Evolutionary conservation across 2,888 invertebrate species (phyloP).

Genomic region (Brassicogethes aeneus): DNA sequence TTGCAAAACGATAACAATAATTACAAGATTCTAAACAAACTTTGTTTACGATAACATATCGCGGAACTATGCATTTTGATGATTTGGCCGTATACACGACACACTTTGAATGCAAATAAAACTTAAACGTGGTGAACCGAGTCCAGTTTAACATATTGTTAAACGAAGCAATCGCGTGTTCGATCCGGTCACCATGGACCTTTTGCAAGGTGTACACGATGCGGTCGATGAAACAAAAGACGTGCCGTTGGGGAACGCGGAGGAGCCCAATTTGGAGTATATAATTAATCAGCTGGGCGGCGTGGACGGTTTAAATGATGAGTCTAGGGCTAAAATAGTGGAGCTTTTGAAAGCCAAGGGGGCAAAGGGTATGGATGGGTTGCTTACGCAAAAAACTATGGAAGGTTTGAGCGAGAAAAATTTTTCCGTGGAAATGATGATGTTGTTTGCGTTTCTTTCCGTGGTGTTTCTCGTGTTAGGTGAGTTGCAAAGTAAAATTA

Average conservation of each 20-base stretch:
- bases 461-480: constrained; percentile 15
- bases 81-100: not conserved
- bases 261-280: constrained; percentile 12
- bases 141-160: not conserved
- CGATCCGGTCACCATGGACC: constrained; percentile 15
- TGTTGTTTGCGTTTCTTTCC: constrained; percentile 11
- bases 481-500: constrained; percentile 10
- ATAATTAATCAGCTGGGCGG: too few species aligned
- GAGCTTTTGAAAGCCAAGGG: not conserved
- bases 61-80: not conserved
- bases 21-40: too few species aligned
- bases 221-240: constrained; percentile 15
- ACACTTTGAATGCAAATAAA: not conserved
- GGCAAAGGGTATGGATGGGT: not conserved
- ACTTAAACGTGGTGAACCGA: not conserved
- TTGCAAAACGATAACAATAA: too few species aligned
- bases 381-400: too few species aligned
- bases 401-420: not conserved
- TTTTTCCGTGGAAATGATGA: not conserved
- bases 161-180: too few species aligned
- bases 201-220: constrained; percentile 23
- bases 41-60: too few species aligned
- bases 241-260: not conserved
- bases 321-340: not conserved
- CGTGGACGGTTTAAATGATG: constrained; percentile 18